Conservation (phyloP, 2,888 invertebrate genomes). For the Matsumyia berberina region DNA sequence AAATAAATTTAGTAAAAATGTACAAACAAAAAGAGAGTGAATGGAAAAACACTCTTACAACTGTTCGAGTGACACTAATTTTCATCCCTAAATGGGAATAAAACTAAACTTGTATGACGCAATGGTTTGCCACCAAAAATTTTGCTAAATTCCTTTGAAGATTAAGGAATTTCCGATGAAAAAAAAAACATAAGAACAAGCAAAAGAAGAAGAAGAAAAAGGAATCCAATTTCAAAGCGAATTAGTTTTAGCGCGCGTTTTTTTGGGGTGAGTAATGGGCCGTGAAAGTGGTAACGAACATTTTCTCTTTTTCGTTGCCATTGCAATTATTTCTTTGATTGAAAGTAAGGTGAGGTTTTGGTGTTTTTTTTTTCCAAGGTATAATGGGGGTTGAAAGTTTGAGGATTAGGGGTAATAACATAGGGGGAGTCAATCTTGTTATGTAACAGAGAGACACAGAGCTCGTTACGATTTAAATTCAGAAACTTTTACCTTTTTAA, state of each 20-base stretch:
- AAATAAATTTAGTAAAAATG: slow-evolving; percentile 42
- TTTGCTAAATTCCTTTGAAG: slow-evolving; percentile 56
- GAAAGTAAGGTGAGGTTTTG: slow-evolving; percentile 13
- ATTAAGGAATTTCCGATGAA: slow-evolving; percentile 46
- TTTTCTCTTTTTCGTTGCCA: slow-evolving; percentile 27
- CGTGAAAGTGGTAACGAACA: slow-evolving; percentile 68
- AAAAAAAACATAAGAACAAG: not conserved
- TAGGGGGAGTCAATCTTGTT: not conserved
- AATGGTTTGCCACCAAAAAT: slow-evolving; percentile 15
- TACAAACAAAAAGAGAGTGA: too few species aligned
- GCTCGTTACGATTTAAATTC: too few species aligned
- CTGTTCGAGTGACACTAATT: slow-evolving; percentile 41
- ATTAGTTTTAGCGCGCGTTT: slow-evolving; percentile 30
- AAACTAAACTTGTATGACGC: not conserved
- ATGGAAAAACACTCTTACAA: slow-evolving; percentile 19
- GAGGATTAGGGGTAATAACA: not conserved
- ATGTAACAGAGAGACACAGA: too few species aligned
- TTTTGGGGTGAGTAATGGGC: slow-evolving; percentile 52
- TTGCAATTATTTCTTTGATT: slow-evolving; percentile 64
- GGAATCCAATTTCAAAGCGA: slow-evolving; percentile 68
- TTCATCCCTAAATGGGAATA: slow-evolving; percentile 20
- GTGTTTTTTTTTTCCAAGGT: not conserved
- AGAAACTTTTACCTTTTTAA: not conserved
- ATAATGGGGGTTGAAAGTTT: not conserved
- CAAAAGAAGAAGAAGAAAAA: not conserved